Evolutionary conservation across 23 tunicate species (phyloP).

Genomic region (Aplidium turbinatum): DNA sequence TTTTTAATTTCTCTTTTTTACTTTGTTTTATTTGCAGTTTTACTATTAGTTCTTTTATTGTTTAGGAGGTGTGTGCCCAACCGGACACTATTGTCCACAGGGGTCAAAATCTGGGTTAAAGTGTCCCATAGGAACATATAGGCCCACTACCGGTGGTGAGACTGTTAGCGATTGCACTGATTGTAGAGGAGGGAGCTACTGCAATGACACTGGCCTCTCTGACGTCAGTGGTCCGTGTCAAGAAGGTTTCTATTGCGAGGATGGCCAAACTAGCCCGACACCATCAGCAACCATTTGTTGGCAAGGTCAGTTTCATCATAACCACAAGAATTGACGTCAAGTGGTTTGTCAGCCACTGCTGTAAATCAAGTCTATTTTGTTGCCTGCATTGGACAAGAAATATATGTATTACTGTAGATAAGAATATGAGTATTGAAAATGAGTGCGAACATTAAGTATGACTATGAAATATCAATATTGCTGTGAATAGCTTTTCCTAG

Average conservation of each 20-base stretch:
- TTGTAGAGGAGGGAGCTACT: slow-evolving; percentile 73
- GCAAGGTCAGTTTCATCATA: slow-evolving; percentile 56
- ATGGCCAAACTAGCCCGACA: slow-evolving; percentile 44
- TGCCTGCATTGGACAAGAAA: too few relatives aligned
- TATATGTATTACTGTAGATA: too few relatives aligned
- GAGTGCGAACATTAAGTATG: too few relatives aligned
- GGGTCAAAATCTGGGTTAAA: slow-evolving; percentile 46
- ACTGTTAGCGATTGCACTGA: slow-evolving; percentile 45
- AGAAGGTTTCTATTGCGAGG: slow-evolving; percentile 76
- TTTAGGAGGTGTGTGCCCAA: slow-evolving; percentile 78
- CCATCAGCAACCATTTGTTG: slow-evolving; percentile 61
- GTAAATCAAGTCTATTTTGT: too few relatives aligned
- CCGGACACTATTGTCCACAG: slow-evolving; percentile 79
- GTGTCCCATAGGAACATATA: slow-evolving; percentile 77
- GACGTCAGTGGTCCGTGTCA: slow-evolving; percentile 54
- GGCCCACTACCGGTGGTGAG: slow-evolving; percentile 14
- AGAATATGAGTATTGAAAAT: too few relatives aligned
- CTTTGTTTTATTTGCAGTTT: not conserved
- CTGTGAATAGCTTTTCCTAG: too few relatives aligned
- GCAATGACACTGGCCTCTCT: slow-evolving; percentile 57
- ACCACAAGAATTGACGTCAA: too few relatives aligned
- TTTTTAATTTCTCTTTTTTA: not conserved
- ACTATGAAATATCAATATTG: too few relatives aligned
- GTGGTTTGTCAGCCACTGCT: too few relatives aligned
- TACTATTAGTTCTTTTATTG: not conserved